phyloP scores from a whole-genome alignment of 2,888 invertebrate species.

The Actias luna region DNA sequence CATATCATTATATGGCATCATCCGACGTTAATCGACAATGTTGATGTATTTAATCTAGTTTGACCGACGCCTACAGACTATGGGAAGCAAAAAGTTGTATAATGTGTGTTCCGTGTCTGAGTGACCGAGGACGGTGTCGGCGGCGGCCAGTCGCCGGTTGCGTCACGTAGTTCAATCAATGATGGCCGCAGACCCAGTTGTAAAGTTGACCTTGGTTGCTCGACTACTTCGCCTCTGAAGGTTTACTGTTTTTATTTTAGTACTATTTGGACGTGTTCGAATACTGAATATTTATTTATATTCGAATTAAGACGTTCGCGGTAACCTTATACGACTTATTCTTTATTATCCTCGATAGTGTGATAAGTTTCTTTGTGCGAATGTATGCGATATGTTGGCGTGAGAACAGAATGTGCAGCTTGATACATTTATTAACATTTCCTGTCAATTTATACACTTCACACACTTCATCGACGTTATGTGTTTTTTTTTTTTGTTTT shows the following conservation, averaged over 20 bases:
- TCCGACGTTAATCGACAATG: constrained; percentile 32
- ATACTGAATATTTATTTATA: too few species aligned
- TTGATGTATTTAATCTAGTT: constrained; percentile 33
- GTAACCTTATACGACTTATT: neutral
- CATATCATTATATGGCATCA: constrained; percentile 40
- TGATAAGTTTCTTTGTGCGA: neutral
- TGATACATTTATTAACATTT: neutral
- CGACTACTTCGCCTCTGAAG: constrained; percentile 21
- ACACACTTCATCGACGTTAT: neutral
- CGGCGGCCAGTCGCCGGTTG: constrained; percentile 47
- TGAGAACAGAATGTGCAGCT: neutral
- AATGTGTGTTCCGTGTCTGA: constrained; percentile 49
- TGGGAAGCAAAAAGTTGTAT: constrained; percentile 53
- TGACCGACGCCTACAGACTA: constrained; percentile 38
- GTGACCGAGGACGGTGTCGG: constrained; percentile 28
- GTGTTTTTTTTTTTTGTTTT: too few species aligned
- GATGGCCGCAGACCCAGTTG: constrained; percentile 65
- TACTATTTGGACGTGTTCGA: too few species aligned
- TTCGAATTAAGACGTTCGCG: too few species aligned
- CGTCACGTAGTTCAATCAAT: constrained; percentile 74
- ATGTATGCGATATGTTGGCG: neutral
- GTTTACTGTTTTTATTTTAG: constrained; percentile 20
- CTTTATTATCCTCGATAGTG: neutral
- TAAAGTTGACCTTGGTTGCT: constrained; percentile 74
- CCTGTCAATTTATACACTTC: constrained; percentile 3